Base-by-base conservation (phyloP, 2,888 invertebrate genomes). In the Epistrophe eligans region DNA sequence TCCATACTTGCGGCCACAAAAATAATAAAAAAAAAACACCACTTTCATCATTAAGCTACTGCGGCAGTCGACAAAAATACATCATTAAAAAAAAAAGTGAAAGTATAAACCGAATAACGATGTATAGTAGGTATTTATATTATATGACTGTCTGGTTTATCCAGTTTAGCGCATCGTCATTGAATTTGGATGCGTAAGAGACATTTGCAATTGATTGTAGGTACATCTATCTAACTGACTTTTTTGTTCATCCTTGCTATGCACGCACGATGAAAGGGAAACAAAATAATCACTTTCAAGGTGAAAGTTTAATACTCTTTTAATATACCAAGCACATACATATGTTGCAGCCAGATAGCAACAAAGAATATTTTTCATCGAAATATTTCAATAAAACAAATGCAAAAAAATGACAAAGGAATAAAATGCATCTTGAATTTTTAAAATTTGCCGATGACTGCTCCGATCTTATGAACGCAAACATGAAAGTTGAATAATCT, bases 281-380 rank as follows among this genome's bases (percentile, higher is more conserved):
- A n/a, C n/a, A n/a, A 35, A 15, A 15, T 38, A 11, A n/a, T 58
- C 35, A 64, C 38, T 48, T 55, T 43, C 81, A 76, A 71, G 81
- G 81, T 64, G 81, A 81, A 76, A 81, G 81, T 74, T 66, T 72
- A 73, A 64, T 67, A 73, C 40, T 67, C 57, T 60, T 73, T 73
- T 32, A 40, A 79, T 43, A 79, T 58, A 43, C 62, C 57, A 45
- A 64, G 11, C 40, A 55, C 52, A 24, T 24, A 24, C 24, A 66
- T 13, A 15, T 28, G 19, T 58, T 17, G 32, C 8, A 55, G 62
- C 45, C 60, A 40, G 62, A 19, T 10, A 28, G 45, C 24, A 28
- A 79, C 71, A 72, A 64, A 79, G 64, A 79, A 66, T 64, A n/a
- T 24, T 55, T 43, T 38, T 40, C 45, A 55, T n/a, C n/a, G 38